phyloP scores from a whole-genome alignment of 2,888 invertebrate species.

The Eristalis intricaria region DNA sequence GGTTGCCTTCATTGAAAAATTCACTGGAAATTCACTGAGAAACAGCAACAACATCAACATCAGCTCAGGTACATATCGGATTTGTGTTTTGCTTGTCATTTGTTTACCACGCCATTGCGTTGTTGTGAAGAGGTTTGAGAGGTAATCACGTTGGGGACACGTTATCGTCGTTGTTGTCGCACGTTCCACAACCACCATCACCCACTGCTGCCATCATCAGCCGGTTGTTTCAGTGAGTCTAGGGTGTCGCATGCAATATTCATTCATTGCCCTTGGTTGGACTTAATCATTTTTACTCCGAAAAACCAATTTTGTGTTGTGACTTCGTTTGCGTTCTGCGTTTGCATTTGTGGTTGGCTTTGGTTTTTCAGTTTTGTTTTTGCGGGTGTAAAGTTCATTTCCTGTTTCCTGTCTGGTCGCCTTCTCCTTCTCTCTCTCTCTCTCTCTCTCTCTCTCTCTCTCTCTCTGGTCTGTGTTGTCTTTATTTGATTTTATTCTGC shows the following conservation, averaged over 20 bases:
- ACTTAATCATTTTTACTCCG: slow-evolving; percentile 19
- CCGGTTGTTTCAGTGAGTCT: not conserved
- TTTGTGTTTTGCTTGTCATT: slow-evolving; percentile 26
- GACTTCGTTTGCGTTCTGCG: slow-evolving; percentile 33
- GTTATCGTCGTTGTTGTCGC: slow-evolving; percentile 28
- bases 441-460: not conserved
- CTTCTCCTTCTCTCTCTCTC: not conserved
- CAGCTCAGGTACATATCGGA: slow-evolving; percentile 2
- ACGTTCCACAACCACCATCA: not conserved
- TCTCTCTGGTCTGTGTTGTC: not conserved
- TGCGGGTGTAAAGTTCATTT: slow-evolving; percentile 21
- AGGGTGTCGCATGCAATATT: slow-evolving; percentile 5
- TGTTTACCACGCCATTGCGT: slow-evolving; percentile 10
- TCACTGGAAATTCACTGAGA: too few relatives aligned
- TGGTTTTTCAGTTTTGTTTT: slow-evolving; percentile 2
- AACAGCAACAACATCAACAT: not conserved
- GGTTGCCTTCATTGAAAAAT: too few relatives aligned
- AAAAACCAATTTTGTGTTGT: slow-evolving; percentile 29
- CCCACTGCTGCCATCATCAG: not conserved
- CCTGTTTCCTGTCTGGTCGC: not conserved
- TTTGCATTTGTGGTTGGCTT: not conserved
- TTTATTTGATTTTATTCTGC: slow-evolving; percentile 14
- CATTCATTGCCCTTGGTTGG: slow-evolving; percentile 19
- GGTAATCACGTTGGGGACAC: slow-evolving; percentile 22
- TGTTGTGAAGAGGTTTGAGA: slow-evolving; percentile 14